A percentile compares a stretch with the other conserved stretches of the same genome.
Evolutionary conservation across 2,797 vertebrate genomes (phyloP).

Genomic region (Tokudaia tokunoshimensis): DNA sequence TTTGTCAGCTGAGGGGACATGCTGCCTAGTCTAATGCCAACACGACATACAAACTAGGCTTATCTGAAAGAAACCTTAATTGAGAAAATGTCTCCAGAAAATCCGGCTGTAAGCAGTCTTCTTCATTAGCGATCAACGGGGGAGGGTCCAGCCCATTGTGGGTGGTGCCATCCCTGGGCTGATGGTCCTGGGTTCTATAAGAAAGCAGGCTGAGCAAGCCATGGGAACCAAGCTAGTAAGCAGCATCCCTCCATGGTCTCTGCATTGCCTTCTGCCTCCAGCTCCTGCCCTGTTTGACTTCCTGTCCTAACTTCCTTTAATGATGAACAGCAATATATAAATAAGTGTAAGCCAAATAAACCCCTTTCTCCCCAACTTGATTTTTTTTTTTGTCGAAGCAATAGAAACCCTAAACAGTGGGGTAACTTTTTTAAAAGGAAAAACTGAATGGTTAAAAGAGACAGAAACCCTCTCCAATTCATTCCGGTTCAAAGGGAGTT

Average conservation of each 20-base stretch:
- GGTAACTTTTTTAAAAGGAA: not conserved
- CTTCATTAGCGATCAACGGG: too few species aligned
- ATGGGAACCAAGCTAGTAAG: not conserved
- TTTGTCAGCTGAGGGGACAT: not conserved
- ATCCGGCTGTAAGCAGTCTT: not conserved
- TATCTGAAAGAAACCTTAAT: not conserved
- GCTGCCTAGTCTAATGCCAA: not conserved
- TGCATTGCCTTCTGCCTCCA: not conserved
- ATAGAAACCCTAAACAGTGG: not conserved
- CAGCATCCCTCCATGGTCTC: not conserved
- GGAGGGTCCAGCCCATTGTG: not conserved
- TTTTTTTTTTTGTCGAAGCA: not conserved
- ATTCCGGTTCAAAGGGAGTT: slow-evolving; percentile 29
- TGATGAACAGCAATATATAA: not conserved
- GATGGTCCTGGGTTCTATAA: not conserved
- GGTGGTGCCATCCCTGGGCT: not conserved
- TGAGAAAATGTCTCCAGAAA: not conserved
- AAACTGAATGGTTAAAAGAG: slow-evolving; percentile 25
- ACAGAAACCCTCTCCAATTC: slow-evolving; percentile 12
- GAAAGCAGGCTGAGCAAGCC: not conserved
- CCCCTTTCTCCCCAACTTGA: not conserved
- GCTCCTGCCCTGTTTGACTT: not conserved
- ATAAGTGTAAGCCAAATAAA: not conserved
- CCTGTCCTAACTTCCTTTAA: not conserved
- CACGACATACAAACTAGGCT: not conserved